Evolutionary conservation across 2,888 invertebrate genomes (phyloP), one percentile per base, ranked within the genome.

Genomic region (Myathropa florea): DNA sequence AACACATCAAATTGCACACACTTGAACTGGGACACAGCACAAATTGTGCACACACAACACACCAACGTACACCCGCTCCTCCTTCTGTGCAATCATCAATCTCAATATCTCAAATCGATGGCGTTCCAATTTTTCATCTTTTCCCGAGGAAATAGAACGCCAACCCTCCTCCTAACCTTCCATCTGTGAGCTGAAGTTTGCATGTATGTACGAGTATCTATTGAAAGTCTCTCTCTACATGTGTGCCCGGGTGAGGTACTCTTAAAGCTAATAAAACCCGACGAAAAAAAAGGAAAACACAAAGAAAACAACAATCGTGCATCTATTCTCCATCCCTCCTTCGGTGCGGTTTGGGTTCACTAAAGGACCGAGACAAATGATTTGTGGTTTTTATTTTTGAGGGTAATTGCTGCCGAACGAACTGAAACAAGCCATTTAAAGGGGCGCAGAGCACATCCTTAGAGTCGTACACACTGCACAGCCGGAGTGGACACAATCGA

Each of bases 351-450:
- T 61, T 72, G 55, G 18, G 36, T 39, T 57, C 55, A 36, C 53
- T 18, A 80, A 65, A 81, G 67, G 76, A 78, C 78, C 86, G 86
- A 83, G 64, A 86, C 82, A 83, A 86, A 86, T 86, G 86, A 86
- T 86, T 86, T 86, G 86, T 86, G 86, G 86, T 79, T 86, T 86
- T 86, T 70, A 75, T 78, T 82, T 79, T 86, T 75, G 86, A 82
- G 86, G 86, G 82, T 86, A 86, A 86, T 86, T 82, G 86, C 86
- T 82, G 82, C 70, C 78, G 78, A 86, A 86, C 73, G 72, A 81
- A 86, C 36, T 70, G 73, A 82, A 82, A 63, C 70, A 46, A 82
- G 65, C 73, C 78, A 81, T 68, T 84, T 80, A 80, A 73, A 79
- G 63, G 71, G 67, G 72, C 12, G 60, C 28, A 36, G 36, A 39